phyloP scores from a whole-genome alignment of 1,140 invertebrate genomes.

The Brachionus koreanus region DNA sequence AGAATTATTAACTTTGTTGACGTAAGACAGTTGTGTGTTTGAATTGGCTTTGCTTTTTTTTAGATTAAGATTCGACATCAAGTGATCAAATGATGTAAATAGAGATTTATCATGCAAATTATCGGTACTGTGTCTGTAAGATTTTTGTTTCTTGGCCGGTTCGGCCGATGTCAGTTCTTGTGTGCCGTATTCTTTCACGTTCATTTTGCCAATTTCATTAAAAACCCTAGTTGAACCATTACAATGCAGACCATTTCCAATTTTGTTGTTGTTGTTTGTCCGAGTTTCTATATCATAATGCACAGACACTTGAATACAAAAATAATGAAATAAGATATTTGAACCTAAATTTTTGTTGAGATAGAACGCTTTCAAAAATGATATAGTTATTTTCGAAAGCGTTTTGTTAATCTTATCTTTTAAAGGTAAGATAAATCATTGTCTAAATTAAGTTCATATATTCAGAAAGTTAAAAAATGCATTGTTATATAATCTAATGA shows the following conservation, averaged over 20 bases:
- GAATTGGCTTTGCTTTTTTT: conserved; percentile 22
- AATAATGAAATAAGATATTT: background rate
- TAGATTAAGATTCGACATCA: conserved; percentile 14
- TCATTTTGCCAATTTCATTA: background rate
- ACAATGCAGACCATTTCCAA: background rate
- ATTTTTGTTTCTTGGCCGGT: background rate
- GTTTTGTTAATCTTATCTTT: background rate
- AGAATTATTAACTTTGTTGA: background rate
- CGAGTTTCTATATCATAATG: background rate
- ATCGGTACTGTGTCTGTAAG: background rate
- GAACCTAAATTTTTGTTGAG: background rate
- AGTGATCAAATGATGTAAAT: conserved; percentile 5
- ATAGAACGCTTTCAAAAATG: background rate
- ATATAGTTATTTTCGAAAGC: background rate
- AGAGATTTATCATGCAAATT: background rate
- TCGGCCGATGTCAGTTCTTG: background rate
- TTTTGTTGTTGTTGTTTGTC: background rate
- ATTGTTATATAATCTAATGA: background rate
- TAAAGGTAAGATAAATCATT: background rate
- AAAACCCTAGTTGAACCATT: background rate
- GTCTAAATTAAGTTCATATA: background rate
- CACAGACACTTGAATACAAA: background rate
- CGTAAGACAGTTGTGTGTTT: conserved; percentile 16
- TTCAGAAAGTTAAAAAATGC: background rate
- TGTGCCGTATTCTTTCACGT: background rate